A percentile compares a stretch with the other conserved stretches of the same genome.
These are phyloP conservation scores for Falcaria lacertinaria DNA, from an alignment of 2,888 invertebrate species.

Conservation along the genomic window DNA sequence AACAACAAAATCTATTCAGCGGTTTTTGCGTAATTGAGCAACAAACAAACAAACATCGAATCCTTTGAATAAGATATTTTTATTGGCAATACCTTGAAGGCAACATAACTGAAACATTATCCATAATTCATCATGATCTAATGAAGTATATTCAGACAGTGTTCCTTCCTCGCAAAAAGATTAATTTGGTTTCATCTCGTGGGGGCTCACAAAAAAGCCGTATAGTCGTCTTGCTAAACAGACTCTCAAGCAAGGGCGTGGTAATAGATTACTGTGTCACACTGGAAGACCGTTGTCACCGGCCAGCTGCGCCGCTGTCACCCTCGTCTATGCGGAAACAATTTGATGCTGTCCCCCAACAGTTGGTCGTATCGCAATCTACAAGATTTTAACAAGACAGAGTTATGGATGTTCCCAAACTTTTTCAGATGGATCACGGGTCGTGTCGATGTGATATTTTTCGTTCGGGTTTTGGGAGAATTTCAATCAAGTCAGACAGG, in stretches of 20 bases:
- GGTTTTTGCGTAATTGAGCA: no score
- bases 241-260: slow-evolving; percentile 17
- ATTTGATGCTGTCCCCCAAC: slow-evolving; percentile 19
- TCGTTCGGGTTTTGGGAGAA: not conserved
- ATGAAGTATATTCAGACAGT: not conserved
- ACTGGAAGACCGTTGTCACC: slow-evolving; percentile 53
- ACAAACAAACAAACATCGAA: no score
- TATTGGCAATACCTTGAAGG: no score
- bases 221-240: slow-evolving; percentile 2
- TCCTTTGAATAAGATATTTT: no score
- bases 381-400: slow-evolving; percentile 28
- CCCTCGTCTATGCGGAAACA: slow-evolving; percentile 29
- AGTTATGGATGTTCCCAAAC: slow-evolving; percentile 2
- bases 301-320: slow-evolving; percentile 49
- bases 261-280: slow-evolving; percentile 63
- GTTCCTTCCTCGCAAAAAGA: not conserved
- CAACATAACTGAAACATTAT: no score
- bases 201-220: not conserved
- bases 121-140: not conserved
- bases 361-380: slow-evolving; percentile 27
- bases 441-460: not conserved
- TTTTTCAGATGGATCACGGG: slow-evolving; percentile 2
- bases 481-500: not conserved
- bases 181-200: not conserved
- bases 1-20: no score